phyloP scores from a whole-genome alignment of 2,113 vertebrate genomes.

The Oryzias woworae region DNA sequence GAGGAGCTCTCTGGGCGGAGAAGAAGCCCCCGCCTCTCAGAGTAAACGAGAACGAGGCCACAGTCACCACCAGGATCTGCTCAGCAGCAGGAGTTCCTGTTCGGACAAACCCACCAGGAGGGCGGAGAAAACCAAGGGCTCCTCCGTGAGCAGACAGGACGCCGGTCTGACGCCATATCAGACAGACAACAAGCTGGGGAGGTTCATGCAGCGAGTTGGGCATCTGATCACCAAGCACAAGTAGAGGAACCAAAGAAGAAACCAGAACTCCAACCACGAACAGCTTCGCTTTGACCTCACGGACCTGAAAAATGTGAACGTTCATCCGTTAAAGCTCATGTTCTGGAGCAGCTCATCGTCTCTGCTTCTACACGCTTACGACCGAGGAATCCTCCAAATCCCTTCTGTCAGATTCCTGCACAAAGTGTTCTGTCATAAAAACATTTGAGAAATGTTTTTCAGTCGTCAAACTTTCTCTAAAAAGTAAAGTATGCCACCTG shows the following conservation, averaged over 20 bases:
- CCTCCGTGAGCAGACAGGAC: constrained; percentile 62
- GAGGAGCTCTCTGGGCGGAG: background rate
- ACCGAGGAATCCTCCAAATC: no score
- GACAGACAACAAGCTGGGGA: constrained; percentile 80
- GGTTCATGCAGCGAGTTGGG: constrained; percentile 88
- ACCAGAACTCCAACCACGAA: no score
- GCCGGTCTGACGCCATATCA: constrained; percentile 58
- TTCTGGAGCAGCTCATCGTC: no score
- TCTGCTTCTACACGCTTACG: no score
- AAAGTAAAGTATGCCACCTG: no score
- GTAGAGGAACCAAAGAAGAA: constrained; percentile 31
- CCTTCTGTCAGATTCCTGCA: no score
- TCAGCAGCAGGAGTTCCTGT: constrained; percentile 66
- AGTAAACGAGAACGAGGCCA: constrained; percentile 63
- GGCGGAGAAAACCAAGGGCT: constrained; percentile 64
- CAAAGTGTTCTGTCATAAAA: no score
- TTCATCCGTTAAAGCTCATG: no score
- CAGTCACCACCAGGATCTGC: constrained; percentile 84
- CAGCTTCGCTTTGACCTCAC: background rate
- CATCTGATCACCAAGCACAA: constrained; percentile 87
- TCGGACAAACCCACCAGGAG: constrained; percentile 33
- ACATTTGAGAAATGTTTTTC: no score
- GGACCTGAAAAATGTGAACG: no score
- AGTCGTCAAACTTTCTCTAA: no score
- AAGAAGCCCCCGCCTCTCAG: background rate